Conservation (phyloP, 2,113 vertebrate genomes). For the Polyodon spathula region DNA sequence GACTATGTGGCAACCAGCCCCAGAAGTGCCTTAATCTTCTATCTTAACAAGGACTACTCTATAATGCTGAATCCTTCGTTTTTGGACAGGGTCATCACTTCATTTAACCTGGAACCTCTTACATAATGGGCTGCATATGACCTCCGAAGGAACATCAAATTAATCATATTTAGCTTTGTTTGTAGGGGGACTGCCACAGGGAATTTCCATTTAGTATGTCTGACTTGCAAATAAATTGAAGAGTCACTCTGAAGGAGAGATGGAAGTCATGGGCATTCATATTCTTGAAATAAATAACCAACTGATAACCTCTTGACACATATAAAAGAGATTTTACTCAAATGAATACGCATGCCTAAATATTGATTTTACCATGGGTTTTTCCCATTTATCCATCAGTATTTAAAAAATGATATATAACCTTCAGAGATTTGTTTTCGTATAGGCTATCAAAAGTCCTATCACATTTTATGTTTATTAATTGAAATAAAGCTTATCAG, state of each 20-base stretch:
- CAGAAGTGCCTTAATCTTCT: neutral
- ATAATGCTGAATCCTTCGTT: neutral
- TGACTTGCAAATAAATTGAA: neutral
- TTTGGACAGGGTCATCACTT: neutral
- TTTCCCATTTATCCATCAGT: conserved; percentile 3
- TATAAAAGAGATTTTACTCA: neutral
- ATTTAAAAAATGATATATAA: conserved; percentile 2
- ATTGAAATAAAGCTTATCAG: neutral
- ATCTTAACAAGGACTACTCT: neutral
- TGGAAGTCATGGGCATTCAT: conserved; percentile 2
- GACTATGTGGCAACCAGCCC: neutral
- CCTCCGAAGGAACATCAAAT: neutral
- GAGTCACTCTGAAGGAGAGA: conserved; percentile 1
- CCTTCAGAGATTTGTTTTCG: conserved; percentile 1
- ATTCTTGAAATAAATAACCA: neutral
- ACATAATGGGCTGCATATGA: neutral
- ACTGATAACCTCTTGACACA: neutral
- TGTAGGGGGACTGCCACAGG: neutral
- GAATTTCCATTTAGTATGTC: neutral
- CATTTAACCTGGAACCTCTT: conserved; percentile 2
- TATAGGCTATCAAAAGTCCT: neutral
- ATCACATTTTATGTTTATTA: conserved; percentile 1
- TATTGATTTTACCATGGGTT: neutral
- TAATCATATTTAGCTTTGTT: conserved; percentile 5
- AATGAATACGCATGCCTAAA: conserved; percentile 4